These are phyloP conservation scores for Argyrosomus regius DNA, from an alignment of 2,797 vertebrate genomes.

Conservation along the genomic window DNA sequence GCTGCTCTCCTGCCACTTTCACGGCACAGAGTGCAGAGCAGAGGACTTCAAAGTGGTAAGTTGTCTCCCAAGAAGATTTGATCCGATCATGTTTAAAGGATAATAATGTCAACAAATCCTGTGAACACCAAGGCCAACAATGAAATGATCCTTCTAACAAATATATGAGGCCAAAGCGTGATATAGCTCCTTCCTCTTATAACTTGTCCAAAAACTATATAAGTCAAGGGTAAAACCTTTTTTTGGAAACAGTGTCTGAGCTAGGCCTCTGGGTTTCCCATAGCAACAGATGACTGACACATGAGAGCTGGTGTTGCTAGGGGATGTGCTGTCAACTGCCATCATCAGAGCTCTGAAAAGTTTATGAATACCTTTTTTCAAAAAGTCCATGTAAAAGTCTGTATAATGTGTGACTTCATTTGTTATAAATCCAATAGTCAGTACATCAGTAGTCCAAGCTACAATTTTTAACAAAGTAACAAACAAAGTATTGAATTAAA, in stretches of 20 bases:
- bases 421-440: background rate
- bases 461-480: too few relatives aligned
- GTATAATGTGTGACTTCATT: background rate
- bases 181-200: background rate
- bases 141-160: background rate
- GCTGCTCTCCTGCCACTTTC: constrained; percentile 95
- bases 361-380: background rate
- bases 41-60: constrained; percentile 98
- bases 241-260: background rate
- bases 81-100: background rate
- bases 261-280: background rate
- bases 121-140: background rate
- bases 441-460: too few relatives aligned
- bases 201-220: background rate
- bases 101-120: background rate
- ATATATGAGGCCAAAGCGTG: background rate
- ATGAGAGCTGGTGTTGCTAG: background rate
- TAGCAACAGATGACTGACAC: constrained; percentile 14
- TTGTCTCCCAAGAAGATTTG: constrained; percentile 25
- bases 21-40: constrained; percentile 90
- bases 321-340: background rate
- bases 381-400: background rate
- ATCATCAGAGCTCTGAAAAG: background rate
- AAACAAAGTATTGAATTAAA: too few relatives aligned
- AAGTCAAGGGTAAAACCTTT: background rate